These are phyloP conservation scores for Meliscaeva auricollis DNA, from an alignment of 2,888 invertebrate species.

Conservation along the genomic window DNA sequence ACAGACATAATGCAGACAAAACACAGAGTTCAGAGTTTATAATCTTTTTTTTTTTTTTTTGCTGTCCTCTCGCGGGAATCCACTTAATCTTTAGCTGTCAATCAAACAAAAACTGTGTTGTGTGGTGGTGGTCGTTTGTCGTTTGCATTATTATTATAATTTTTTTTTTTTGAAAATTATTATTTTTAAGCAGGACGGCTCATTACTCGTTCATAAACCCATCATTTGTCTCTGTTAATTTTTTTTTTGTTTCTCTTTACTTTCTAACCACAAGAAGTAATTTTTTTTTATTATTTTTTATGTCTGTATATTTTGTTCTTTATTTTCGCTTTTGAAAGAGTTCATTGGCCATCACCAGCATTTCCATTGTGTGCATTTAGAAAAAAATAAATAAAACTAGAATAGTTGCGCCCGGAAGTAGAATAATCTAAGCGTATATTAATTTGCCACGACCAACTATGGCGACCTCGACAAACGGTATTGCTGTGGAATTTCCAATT, in stretches of 20 bases:
- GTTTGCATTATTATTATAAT: conserved; percentile 14
- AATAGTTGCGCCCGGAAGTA: conserved; percentile 68
- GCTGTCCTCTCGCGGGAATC: conserved; percentile 41
- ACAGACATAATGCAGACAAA: conserved; percentile 21
- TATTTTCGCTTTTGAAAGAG: conserved; percentile 32
- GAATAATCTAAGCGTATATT: conserved; percentile 72
- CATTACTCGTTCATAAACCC: conserved; percentile 59
- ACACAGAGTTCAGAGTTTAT: conserved; percentile 24
- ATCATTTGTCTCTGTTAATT: conserved; percentile 59
- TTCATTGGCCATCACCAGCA: conserved; percentile 61
- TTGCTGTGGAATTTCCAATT: conserved; percentile 55
- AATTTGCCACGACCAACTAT: conserved; percentile 55
- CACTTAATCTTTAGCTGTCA: conserved; percentile 70
- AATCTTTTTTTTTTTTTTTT: conserved; percentile 37
- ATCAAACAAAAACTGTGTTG: too few relatives aligned
- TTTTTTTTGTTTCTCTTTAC: conserved; percentile 34
- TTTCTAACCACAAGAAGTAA: conserved; percentile 14
- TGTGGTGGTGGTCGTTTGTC: conserved; percentile 4
- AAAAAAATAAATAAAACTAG: conserved; percentile 16
- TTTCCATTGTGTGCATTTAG: conserved; percentile 34
- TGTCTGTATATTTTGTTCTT: conserved; percentile 23
- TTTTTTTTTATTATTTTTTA: conserved; percentile 24
- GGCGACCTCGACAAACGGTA: conserved; percentile 55
- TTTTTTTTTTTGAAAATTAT: conserved; percentile 13
- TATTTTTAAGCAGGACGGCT: conserved; percentile 34